These are phyloP conservation scores for Myiozetetes cayanensis DNA, from an alignment of 2,113 vertebrate genomes.

Conservation along the genomic window DNA sequence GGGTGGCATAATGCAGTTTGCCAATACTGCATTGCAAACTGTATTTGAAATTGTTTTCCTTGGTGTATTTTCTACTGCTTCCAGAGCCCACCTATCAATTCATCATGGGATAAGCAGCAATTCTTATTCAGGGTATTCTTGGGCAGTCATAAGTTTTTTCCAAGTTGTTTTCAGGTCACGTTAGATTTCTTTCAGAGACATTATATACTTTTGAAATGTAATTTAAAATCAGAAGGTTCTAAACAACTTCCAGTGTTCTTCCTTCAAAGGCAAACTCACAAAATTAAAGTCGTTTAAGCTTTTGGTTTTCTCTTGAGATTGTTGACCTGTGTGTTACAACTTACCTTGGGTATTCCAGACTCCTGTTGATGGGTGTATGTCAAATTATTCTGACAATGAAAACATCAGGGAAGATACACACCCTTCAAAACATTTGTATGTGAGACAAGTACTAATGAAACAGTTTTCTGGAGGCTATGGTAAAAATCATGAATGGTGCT, in stretches of 20 bases:
- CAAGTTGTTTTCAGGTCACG: not conserved
- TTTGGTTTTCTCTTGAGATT: not conserved
- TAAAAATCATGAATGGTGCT: not conserved
- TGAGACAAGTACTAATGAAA: not conserved
- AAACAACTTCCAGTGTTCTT: not conserved
- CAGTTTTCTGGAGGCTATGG: not conserved
- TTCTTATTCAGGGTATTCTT: not conserved
- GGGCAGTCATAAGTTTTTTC: not conserved
- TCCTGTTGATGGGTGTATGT: not conserved
- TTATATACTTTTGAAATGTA: not conserved
- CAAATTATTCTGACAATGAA: not conserved
- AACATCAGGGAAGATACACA: accelerated
- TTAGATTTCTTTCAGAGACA: not conserved
- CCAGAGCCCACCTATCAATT: not conserved
- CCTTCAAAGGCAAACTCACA: not conserved
- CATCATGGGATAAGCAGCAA: not conserved
- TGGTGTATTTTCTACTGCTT: not conserved
- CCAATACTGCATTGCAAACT: not conserved
- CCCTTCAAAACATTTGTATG: not conserved
- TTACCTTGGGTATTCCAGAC: not conserved
- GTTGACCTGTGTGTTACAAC: not conserved
- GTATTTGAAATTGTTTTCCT: not conserved
- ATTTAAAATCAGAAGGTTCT: not conserved
- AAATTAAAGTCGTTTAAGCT: not conserved
- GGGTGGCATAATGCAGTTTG: not conserved